These are phyloP conservation scores for Nomada ruficornis DNA, from an alignment of 2,888 invertebrate species.

Conservation along the genomic window DNA sequence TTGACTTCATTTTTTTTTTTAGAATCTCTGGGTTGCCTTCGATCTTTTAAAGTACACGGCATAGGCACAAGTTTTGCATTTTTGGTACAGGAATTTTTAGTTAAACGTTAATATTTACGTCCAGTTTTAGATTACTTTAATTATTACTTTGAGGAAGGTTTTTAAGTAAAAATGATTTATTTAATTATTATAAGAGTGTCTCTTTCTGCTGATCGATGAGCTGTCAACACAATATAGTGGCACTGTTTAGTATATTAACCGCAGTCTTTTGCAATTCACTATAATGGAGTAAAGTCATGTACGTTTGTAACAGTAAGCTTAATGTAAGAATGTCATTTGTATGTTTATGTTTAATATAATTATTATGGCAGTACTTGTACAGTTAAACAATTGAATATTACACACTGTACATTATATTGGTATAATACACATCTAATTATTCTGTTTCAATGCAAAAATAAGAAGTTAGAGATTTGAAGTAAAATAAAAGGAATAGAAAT, in stretches of 20 bases:
- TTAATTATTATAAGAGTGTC: constrained; percentile 2
- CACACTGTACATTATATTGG: no score
- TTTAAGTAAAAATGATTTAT: background rate
- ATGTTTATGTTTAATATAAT: background rate
- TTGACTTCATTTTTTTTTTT: background rate
- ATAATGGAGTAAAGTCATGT: background rate
- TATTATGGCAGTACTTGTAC: no score
- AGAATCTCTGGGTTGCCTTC: background rate
- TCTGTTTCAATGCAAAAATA: no score
- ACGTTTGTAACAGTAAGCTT: background rate
- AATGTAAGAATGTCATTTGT: background rate
- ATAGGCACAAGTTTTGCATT: no score
- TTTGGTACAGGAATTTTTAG: background rate
- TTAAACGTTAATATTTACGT: background rate
- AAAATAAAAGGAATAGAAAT: no score
- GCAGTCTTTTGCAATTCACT: background rate
- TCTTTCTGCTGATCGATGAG: constrained; percentile 21
- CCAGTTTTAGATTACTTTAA: background rate
- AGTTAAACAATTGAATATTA: no score
- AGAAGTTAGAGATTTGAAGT: no score
- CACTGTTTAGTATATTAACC: background rate
- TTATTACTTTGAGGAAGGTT: background rate
- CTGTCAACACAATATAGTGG: background rate
- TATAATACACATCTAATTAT: no score
- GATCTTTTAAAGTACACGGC: background rate